Base-by-base conservation (phyloP, 2,797 vertebrate species). In the Danio choprae region DNA sequence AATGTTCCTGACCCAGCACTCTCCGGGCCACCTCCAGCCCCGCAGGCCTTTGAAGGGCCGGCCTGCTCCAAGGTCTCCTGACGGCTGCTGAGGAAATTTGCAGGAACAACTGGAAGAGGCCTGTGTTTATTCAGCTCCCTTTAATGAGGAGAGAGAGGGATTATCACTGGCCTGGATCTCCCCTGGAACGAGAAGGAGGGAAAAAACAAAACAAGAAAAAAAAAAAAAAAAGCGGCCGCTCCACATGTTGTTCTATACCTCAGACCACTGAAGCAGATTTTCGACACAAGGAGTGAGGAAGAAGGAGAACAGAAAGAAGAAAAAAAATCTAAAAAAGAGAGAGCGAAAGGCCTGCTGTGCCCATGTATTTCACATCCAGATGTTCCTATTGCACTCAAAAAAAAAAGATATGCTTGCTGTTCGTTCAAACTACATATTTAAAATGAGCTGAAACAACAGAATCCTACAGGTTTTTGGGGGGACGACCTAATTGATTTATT, bases 31-130 rank as follows among this genome's bases (percentile, higher is more conserved):
- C 81, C 87, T 88, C 63, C 76, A 88, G 90, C 88, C 76, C 80
- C 20, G 16, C 38, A 73, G 74, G 88, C 91, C 80, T 94, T 94
- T 94, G 94, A 94, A 93, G 92, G 92, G 50, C 89, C 88, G 92
- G 90, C 92, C 92, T 87, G 87, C 69, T 81, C 87, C 90, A 63
- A 72, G 90, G 92, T 94, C 93, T 94, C 93, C 90, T 92, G 93
- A 93, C 89, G 90, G 90, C 92, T 87, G 87, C 87, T 86, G 87
- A 94, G 92, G 94, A 94, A 95, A 94, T 95, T 94, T 89, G 92
- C 89, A 93, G 92, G 92, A 94, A 95, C 92, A 94, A 94, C 94
- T 94, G 93, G 92, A 94, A 94, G 92, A 93, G 92, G 93, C 90
- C 92, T 88, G 90, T 94, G 93, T 94, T 95, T 94, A 94, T 94